Conservation (phyloP, 2,113 vertebrate species). For the Atractosteus spatula region DNA sequence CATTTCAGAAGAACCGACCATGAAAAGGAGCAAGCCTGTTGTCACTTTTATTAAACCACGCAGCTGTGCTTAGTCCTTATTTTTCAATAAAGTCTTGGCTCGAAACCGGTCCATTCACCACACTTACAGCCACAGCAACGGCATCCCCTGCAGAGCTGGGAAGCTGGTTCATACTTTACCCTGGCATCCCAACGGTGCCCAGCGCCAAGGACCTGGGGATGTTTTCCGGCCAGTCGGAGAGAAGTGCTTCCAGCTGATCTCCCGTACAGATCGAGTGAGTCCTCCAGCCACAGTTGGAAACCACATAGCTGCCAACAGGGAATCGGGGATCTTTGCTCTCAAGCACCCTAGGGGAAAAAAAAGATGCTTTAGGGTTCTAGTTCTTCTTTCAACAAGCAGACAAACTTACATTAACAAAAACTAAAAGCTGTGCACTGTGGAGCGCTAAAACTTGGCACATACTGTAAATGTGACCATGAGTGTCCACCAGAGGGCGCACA, state of each 20-base stretch:
- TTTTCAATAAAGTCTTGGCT: too few relatives aligned
- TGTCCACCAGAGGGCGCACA: too few relatives aligned
- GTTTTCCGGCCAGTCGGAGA: constrained; percentile 67
- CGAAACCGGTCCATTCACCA: too few relatives aligned
- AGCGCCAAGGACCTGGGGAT: constrained; percentile 75
- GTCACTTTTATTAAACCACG: too few relatives aligned
- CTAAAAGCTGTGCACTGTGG: not conserved
- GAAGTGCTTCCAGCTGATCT: constrained; percentile 51
- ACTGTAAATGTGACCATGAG: not conserved
- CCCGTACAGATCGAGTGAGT: constrained; percentile 72
- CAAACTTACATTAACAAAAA: not conserved
- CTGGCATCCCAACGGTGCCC: constrained; percentile 80
- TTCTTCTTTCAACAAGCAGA: not conserved
- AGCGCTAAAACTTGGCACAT: not conserved
- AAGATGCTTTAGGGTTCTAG: not conserved
- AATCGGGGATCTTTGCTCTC: constrained; percentile 78
- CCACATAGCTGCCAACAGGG: constrained; percentile 56
- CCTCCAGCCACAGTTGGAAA: constrained; percentile 69
- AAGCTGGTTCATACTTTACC: constrained; percentile 56
- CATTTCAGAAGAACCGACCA: too few relatives aligned
- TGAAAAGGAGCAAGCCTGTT: too few relatives aligned
- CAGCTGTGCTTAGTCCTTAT: too few relatives aligned
- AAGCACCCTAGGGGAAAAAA: constrained; percentile 60
- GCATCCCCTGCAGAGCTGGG: not conserved
- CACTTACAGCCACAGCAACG: too few relatives aligned